phyloP scores from a whole-genome alignment of 2,888 invertebrate genomes.

The Lissocephala sabroskyi region DNA sequence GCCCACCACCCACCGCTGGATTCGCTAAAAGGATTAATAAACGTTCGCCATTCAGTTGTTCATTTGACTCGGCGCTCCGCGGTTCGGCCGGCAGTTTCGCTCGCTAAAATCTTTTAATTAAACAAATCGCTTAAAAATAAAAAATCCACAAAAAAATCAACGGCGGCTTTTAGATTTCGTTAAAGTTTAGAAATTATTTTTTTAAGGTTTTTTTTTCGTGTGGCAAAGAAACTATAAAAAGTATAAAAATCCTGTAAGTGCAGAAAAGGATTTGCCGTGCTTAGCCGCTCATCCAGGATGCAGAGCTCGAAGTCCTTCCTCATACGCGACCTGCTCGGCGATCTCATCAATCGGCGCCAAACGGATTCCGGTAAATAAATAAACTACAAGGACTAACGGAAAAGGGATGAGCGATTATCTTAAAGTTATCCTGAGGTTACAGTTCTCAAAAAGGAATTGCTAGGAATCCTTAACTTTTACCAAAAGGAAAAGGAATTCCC shows the following conservation, averaged over 20 bases:
- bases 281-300: conserved; percentile 50
- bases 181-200: not conserved
- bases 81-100: conserved; percentile 43
- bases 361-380: conserved; percentile 74
- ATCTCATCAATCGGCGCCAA: conserved; percentile 73
- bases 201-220: conserved; percentile 2
- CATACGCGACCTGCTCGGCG: conserved; percentile 87
- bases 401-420: too few relatives aligned
- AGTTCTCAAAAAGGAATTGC: too few relatives aligned
- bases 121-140: conserved; percentile 8
- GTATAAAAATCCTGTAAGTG: not conserved
- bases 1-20: too few relatives aligned
- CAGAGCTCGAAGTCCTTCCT: conserved; percentile 85
- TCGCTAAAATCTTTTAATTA: too few relatives aligned
- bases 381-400: too few relatives aligned
- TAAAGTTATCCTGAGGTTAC: too few relatives aligned
- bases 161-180: conserved; percentile 9
- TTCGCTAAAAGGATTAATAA: conserved; percentile 66
- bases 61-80: conserved; percentile 64
- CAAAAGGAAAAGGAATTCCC: too few relatives aligned
- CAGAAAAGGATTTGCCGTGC: not conserved
- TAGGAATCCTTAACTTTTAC: too few relatives aligned
- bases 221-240: conserved; percentile 3
- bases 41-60: conserved; percentile 60
- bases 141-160: conserved; percentile 6